Base-by-base conservation (phyloP, 2,113 vertebrate genomes). In the Aythya baeri region DNA sequence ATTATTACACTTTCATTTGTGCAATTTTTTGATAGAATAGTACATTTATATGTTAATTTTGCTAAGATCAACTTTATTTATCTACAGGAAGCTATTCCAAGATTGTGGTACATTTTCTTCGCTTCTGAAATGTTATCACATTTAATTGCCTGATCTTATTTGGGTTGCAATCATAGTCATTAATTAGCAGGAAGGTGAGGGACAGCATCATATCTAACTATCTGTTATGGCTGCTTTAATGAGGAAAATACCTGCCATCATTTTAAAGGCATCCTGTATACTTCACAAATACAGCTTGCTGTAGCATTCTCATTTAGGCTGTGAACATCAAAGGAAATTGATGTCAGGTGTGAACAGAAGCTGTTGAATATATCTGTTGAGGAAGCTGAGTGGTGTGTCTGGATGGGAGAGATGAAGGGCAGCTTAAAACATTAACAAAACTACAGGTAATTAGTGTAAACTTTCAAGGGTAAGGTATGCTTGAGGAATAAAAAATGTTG, bases 121-220 rank as follows among this genome's bases (percentile, higher is more conserved):
- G 71, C 97, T 97, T 98, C 98, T 98, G 98, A 98, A 99, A 98
- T 98, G 98, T 98, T 99, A 99, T 99, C 99, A 98, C 98, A 97
- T 99, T 98, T 99, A 99, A 99, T 99, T 99, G 98, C 98, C 96
- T 98, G 97, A 98, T 98, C 98, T 98, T 98, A 98, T 98, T 98
- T 98, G 98, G 98, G 98, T 98, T 98, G 98, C 97, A 98, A 98
- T 99, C 98, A 98, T 98, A 98, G 97, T 98, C 98, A 98, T 98
- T 98, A 99, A 99, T 99, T 99, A 98, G 98, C 97, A 98, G 97
- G 97, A 98, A 98, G 98, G 98, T 98, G 98, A 98, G 97, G 98
- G 98, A 98, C 98, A 99, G 98, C 98, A 98, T 98, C 97, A 97
- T 98, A 98, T 98, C 98, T 98, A 98, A 98, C 97, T 98, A 98